Evolutionary conservation across 2,888 invertebrate genomes (phyloP), one percentile per base, ranked within the genome.

Genomic region (Drosophila crucigera): DNA sequence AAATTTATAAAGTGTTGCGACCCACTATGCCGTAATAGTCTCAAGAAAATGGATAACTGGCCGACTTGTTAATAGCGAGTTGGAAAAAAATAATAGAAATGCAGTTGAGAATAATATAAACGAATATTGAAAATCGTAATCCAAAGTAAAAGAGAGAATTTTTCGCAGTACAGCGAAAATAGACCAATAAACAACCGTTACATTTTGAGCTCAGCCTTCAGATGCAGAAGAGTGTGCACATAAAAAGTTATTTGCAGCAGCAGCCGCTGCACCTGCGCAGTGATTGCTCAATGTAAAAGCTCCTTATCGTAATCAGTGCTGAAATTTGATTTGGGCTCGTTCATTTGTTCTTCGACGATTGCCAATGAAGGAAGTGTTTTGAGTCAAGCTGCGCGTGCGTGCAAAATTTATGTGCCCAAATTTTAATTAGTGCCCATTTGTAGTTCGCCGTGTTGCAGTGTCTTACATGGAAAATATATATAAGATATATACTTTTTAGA

Each of bases 291-390:
- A 31, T 19, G 6, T 30, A 6, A 37, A 25, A 31, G 37, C 50
- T 22, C 50, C 22, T 22, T 25, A 5, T 11, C 1, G 41, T 4
- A 47, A 25, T 47, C 11, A 11, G 31, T n/a, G 11, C 25, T 37
- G 7, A 14, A 22, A 16, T n/a, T 14, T 28, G 1, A 58, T 41
- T 19, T 1, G 4, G 14, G 25, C 83, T 91, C 92, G 91, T 82
- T 80, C 92, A 92, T 91, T 92, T 92, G 84, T 79, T 78, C 84
- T 85, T 90, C 82, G 84, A 81, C 91, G 83, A 78, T 92, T 88
- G 92, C 79, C 84, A 68, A 83, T 76, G 41, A 77, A 89, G 83
- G 89, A 91, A 84, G 83, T 74, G 50, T 1, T 25, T 53, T 39
- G 43, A 52, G 66, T 71, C 56, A 52, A 75, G 80, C 84, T 85